Evolutionary conservation across 2,888 invertebrate genomes (phyloP).

Genomic region (Pseudoips prasinana): DNA sequence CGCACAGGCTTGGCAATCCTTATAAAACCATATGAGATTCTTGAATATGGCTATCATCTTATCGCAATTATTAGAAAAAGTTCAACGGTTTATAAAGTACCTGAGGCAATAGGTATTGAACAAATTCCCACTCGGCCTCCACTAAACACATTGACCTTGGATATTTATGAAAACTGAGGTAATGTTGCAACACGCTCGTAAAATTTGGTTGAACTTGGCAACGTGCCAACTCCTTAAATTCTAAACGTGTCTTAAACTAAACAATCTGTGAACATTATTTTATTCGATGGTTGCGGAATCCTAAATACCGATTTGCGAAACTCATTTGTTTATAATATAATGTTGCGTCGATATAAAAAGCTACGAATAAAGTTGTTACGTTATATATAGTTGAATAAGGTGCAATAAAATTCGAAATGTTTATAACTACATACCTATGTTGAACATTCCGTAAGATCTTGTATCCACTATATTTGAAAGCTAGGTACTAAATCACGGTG

Average conservation of each 20-base stretch:
- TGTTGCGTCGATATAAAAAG: slow-evolving; percentile 10
- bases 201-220: slow-evolving; percentile 68
- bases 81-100: too few species aligned
- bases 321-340: slow-evolving; percentile 33
- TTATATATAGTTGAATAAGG: slow-evolving; percentile 15
- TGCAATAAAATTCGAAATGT: slow-evolving; percentile 22
- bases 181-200: slow-evolving; percentile 72
- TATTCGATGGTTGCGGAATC: slow-evolving; percentile 24
- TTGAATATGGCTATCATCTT: too few species aligned
- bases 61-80: too few species aligned
- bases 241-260: slow-evolving; percentile 58
- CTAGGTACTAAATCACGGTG: slow-evolving; percentile 10
- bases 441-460: slow-evolving; percentile 26
- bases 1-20: too few species aligned
- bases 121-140: slow-evolving; percentile 44
- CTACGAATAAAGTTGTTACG: slow-evolving; percentile 12
- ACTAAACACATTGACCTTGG: slow-evolving; percentile 53
- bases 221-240: slow-evolving; percentile 58
- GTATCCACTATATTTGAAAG: slow-evolving; percentile 8
- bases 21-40: too few species aligned
- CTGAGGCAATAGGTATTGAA: too few species aligned
- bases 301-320: slow-evolving; percentile 12
- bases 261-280: slow-evolving; percentile 61
- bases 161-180: slow-evolving; percentile 77
- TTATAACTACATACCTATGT: slow-evolving; percentile 18